Conservation (phyloP, 2,113 vertebrate genomes). For the Chaetura pelagica region DNA sequence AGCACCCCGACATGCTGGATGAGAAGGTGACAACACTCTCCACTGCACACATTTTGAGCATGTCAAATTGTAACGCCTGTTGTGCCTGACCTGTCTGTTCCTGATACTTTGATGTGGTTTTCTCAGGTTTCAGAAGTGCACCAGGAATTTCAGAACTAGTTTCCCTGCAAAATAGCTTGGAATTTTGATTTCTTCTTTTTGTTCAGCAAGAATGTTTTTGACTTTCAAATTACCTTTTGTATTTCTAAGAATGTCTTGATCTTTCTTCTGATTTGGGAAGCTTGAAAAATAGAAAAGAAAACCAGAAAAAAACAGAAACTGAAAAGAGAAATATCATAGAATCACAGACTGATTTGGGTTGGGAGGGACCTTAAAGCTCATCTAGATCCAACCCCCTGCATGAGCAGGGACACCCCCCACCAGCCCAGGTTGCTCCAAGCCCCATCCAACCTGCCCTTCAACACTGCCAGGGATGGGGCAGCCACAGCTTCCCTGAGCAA, state of each 20-base stretch:
- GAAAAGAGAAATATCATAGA: not conserved
- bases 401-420: too few relatives aligned
- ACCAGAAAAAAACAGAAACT: not conserved
- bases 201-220: not conserved
- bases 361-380: too few relatives aligned
- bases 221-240: not conserved
- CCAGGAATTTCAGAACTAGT: not conserved
- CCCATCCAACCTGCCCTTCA: too few relatives aligned
- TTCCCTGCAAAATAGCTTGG: not conserved
- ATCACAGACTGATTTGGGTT: too few relatives aligned
- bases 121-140: not conserved
- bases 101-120: not conserved
- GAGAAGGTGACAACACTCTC: slow-evolving; percentile 83
- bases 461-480: too few relatives aligned
- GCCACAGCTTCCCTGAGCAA: too few relatives aligned
- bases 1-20: slow-evolving; percentile 93
- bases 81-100: fast-evolving
- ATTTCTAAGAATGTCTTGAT: not conserved
- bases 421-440: too few relatives aligned
- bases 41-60: fast-evolving
- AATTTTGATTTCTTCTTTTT: not conserved
- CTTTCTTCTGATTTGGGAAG: not conserved
- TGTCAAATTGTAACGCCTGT: not conserved
- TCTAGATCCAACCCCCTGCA: too few relatives aligned
- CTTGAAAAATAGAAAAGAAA: not conserved